Evolutionary conservation across 2,113 vertebrate species (phyloP).

Genomic region (Tragulus kanchil): DNA sequence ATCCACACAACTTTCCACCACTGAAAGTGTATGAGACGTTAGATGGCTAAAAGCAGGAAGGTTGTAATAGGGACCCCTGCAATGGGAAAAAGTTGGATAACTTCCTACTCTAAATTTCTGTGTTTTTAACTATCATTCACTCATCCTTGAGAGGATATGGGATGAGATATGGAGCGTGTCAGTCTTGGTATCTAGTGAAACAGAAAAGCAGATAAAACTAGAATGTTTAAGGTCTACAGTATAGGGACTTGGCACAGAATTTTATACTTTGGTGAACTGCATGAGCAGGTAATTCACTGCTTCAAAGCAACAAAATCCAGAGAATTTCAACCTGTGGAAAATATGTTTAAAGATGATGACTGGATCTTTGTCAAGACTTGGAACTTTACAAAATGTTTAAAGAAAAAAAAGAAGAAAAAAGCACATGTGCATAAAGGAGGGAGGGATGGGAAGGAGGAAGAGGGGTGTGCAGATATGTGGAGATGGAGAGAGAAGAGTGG

Average conservation of each 20-base stretch:
- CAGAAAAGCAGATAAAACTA: background rate
- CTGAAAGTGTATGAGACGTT: background rate
- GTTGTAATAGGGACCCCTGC: background rate
- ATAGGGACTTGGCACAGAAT: background rate
- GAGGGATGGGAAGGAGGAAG: rapidly evolving
- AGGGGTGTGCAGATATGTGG: background rate
- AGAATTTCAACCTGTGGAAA: background rate
- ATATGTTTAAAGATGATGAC: background rate
- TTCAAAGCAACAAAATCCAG: background rate
- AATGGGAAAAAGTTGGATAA: background rate
- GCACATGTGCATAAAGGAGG: too few species aligned
- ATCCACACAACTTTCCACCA: background rate
- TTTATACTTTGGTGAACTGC: background rate
- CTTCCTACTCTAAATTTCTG: background rate
- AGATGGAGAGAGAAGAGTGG: background rate
- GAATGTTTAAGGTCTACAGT: background rate
- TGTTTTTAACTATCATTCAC: background rate
- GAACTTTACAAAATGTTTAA: background rate
- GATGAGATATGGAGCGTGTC: background rate
- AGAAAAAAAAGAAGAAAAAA: too few species aligned
- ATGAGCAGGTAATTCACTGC: background rate
- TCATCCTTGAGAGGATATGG: background rate
- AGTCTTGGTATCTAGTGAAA: background rate
- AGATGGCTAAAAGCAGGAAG: background rate
- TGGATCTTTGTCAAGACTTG: background rate